Evolutionary conservation across 2,888 invertebrate species (phyloP), one percentile per base, ranked within the genome.

Genomic region (Bruchidius siliquastri): DNA sequence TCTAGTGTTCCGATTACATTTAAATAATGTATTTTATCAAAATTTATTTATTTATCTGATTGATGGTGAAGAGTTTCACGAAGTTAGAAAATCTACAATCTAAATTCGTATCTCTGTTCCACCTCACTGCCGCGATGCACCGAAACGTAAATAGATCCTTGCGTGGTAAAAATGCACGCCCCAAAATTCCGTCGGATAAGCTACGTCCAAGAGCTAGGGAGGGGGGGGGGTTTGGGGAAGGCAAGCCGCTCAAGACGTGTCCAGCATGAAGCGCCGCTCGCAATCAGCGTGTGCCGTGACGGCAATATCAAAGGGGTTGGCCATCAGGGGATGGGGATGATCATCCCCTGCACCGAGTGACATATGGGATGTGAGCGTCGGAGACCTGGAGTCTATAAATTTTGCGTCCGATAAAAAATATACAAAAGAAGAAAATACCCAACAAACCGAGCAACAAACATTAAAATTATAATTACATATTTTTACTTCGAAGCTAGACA

Each of bases 231-330:
- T 8, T 13, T 8, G 49, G 49, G 49, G 49, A 8, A 49, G 18
- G 18, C 49, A 49, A 49, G 49, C 49, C 49, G 49, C 49, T 49
- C 73, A 80, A 79, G 78, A 86, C 85, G 85, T 85, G 85, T 84
- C 83, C 85, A 79, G 85, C 86, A 85, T 85, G 82, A 78, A 82
- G 81, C 82, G 82, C 81, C 77, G 80, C 80, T 81, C 82, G 84
- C 85, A 85, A 85, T 85, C 85, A 85, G 83, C 81, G 80, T 81
- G 75, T 80, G 80, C 80, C 84, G 85, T 85, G 85, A 85, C 84
- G 83, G 81, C 82, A 85, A 85, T 85, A 83, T 83, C 83, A 85
- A 85, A 49, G 49, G 49, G 49, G 6, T 49, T 13, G 49, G 6
- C 18, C 49, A 49, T 49, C 10, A 49, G 18, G 49, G 49, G 49